phyloP scores from a whole-genome alignment of 2,797 vertebrate genomes.

The Chelon labrosus region DNA sequence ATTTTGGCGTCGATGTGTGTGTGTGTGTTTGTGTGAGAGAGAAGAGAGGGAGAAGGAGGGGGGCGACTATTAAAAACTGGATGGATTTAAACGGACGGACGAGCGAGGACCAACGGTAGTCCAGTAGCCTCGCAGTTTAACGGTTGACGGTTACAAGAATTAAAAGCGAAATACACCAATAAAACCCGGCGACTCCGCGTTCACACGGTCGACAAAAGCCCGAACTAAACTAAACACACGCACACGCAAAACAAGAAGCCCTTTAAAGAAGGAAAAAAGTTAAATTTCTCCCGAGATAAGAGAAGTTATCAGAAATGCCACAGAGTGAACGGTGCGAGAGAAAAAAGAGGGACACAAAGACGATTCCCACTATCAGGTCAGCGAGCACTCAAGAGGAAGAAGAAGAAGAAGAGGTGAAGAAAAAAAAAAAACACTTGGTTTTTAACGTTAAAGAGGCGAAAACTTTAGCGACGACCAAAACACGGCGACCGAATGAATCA shows the following conservation, averaged over 20 bases:
- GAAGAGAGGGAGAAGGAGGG: no score
- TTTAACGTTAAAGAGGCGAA: slow-evolving; percentile 26
- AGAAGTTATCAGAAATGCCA: slow-evolving; percentile 58
- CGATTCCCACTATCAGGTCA: slow-evolving; percentile 83
- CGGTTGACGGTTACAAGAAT: slow-evolving; percentile 64
- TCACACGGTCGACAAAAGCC: slow-evolving; percentile 5
- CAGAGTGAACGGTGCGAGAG: slow-evolving; percentile 60
- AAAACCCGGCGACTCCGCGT: background rate
- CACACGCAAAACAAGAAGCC: background rate
- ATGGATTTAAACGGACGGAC: slow-evolving; percentile 77
- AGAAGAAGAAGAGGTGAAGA: background rate
- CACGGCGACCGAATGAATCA: slow-evolving; percentile 26
- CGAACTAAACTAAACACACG: background rate
- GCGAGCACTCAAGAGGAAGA: slow-evolving; percentile 54
- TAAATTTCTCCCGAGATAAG: slow-evolving; percentile 31
- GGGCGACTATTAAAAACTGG: slow-evolving; percentile 71
- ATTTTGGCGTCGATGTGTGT: slow-evolving; percentile 65
- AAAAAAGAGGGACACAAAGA: slow-evolving; percentile 84
- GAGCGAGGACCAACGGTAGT: slow-evolving; percentile 80
- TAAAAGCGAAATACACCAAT: slow-evolving; percentile 24
- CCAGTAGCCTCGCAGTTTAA: slow-evolving; percentile 56
- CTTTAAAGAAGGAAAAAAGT: slow-evolving; percentile 11
- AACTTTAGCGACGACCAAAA: slow-evolving; percentile 58
- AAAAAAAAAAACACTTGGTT: slow-evolving; percentile 61
- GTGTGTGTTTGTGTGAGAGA: no score